Percentiles rank a stretch among this genome's conserved stretches.
Evolutionary conservation across 2,888 invertebrate species (phyloP).

Genomic region (Yponomeuta plumbellus): DNA sequence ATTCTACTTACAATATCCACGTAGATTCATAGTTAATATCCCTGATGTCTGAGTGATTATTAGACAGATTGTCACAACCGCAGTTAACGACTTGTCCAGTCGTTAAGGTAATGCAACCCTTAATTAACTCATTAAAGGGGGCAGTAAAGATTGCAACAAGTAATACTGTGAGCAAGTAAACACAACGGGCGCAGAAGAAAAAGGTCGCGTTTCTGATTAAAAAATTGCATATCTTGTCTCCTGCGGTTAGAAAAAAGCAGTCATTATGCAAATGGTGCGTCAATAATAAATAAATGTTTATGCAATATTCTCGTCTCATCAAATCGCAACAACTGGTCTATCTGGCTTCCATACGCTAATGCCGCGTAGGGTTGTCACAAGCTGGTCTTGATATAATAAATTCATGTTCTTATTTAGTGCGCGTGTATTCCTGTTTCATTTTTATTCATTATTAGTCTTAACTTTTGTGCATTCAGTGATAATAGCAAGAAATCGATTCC

Average conservation of each 20-base stretch:
- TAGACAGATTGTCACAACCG: not conserved
- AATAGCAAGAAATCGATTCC: too few species aligned
- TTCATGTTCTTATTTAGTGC: too few species aligned
- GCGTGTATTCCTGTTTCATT: too few species aligned
- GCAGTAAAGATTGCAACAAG: not conserved
- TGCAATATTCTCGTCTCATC: slow-evolving; percentile 58
- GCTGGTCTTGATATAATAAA: not conserved
- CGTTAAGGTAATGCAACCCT: not conserved
- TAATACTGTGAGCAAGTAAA: not conserved
- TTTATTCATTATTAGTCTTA: too few species aligned
- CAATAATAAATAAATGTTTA: slow-evolving; percentile 36
- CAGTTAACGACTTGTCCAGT: not conserved
- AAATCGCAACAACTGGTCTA: slow-evolving; percentile 66
- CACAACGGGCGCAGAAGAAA: not conserved
- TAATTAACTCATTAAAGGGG: not conserved
- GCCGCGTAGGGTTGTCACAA: slow-evolving; percentile 4
- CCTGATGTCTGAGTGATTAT: not conserved
- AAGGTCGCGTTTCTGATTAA: not conserved
- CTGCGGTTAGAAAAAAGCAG: slow-evolving; percentile 13
- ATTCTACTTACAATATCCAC: too few species aligned
- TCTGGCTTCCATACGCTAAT: slow-evolving; percentile 29
- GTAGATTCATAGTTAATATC: too few species aligned
- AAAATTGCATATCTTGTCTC: not conserved
- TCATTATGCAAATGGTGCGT: slow-evolving; percentile 17
- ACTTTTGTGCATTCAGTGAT: too few species aligned